phyloP scores from a whole-genome alignment of 2,888 invertebrate genomes.

The Heliconius erato region DNA sequence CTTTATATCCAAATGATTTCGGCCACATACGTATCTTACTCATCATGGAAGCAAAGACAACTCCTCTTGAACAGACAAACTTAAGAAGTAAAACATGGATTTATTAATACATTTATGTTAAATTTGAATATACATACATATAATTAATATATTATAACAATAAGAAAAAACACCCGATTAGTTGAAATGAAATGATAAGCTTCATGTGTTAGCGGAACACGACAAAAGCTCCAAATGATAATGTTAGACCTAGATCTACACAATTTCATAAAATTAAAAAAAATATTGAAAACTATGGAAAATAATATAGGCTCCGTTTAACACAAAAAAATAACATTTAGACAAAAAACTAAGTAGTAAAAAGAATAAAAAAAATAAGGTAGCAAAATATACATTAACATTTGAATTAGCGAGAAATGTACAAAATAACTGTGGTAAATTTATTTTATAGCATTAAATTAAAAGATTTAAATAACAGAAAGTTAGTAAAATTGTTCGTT shows the following conservation, averaged over 20 bases:
- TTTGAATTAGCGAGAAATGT: background rate
- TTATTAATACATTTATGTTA: conserved; percentile 13
- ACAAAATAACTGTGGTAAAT: background rate
- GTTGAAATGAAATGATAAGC: conserved; percentile 69
- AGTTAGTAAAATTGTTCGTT: background rate
- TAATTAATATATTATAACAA: conserved; percentile 38
- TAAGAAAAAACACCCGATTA: conserved; percentile 53
- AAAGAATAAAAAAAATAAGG: no score
- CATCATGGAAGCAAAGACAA: background rate
- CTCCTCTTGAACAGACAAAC: conserved; percentile 23
- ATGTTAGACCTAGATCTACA: conserved; percentile 53
- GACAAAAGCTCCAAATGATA: conserved; percentile 67
- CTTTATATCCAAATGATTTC: conserved; percentile 1
- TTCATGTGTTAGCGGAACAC: conserved; percentile 75
- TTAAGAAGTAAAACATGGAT: conserved; percentile 23
- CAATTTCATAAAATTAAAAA: conserved; percentile 32
- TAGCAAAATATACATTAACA: background rate
- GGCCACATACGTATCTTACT: background rate
- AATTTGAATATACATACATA: conserved; percentile 51
- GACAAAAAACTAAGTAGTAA: no score
- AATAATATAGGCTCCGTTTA: background rate
- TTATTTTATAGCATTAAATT: background rate
- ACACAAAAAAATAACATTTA: background rate
- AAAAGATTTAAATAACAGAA: no score
- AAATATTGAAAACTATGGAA: conserved; percentile 8